Evolutionary conservation across 2,113 vertebrate species (phyloP), one percentile per base, ranked within the genome.

Genomic region (Machaerirhynchus nigripectus): DNA sequence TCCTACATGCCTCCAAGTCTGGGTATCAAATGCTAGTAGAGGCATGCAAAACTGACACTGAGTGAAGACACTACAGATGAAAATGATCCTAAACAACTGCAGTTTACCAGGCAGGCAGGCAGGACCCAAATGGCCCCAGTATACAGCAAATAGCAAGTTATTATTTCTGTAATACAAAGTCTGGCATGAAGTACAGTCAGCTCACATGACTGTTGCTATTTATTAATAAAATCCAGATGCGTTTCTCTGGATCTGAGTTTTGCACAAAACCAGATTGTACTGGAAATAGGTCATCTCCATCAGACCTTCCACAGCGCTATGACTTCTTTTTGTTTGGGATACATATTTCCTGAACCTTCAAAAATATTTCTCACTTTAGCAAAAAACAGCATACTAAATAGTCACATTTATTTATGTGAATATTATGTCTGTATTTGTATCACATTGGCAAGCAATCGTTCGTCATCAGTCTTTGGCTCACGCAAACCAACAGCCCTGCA

Each of bases 211-310:
- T 79, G 16, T 74, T 77, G 23, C 35, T 67, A 39, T 67, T 86
- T 55, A 75, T 30, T 50, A 81, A 89, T 77, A 93, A 87, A 94
- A 84, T 82, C 77, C 87, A 91, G 56, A 87, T 65, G 59, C 30
- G 27, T 56, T 87, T 17, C 22, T 93, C 74, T 87, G 78, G 63
- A 79, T 68, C 11, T 0, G 3, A 63, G 33, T 56, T 87, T 71
- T 94, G 44, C 37, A 71, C 52, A 97, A 91, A 94, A 79, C 1
- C 61, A 81, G 77, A 79, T 17, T 91, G 28, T 55, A 6, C 9
- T 93, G 74, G 89, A 81, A 94, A 89, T 2, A 89, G 14, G 12
- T 93, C 47, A 60, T 52, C 56, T 80, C 68, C 22, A 53, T 70
- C 56, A 85, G 44, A 35, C 21, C 53, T 87, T 95, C 69, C 70